Evolutionary conservation across 2,113 vertebrate species (phyloP).

Genomic region (Mastomys coucha): DNA sequence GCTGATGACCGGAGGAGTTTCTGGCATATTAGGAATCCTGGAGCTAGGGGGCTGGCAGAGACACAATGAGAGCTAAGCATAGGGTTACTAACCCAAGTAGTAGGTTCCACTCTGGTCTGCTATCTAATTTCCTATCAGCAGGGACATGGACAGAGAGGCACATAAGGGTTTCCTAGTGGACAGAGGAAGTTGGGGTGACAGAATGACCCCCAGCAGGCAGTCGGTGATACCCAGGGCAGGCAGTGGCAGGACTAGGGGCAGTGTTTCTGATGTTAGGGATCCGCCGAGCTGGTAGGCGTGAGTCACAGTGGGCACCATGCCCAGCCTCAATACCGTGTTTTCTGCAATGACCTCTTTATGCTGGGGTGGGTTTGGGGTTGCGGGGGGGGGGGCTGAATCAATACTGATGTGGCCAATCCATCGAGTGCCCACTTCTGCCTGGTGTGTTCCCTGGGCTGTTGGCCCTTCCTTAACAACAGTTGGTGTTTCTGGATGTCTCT

Average conservation of each 20-base stretch:
- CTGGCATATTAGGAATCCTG: neutral
- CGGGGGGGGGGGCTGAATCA: neutral
- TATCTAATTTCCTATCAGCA: neutral
- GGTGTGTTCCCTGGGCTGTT: neutral
- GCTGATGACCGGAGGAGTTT: neutral
- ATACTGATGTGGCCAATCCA: constrained; percentile 32
- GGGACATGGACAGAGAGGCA: neutral
- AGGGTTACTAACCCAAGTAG: neutral
- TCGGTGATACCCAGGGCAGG: constrained; percentile 49
- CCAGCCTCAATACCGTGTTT: constrained; percentile 53
- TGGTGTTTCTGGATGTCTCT: constrained; percentile 42
- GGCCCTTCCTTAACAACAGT: neutral
- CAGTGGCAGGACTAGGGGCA: neutral
- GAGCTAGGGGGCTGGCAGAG: neutral
- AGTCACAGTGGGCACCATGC: constrained; percentile 69
- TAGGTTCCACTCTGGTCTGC: too few relatives aligned
- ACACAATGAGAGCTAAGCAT: neutral
- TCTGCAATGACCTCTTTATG: constrained; percentile 75
- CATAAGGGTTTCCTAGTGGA: neutral
- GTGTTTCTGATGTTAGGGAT: constrained; percentile 18
- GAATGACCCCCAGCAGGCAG: neutral
- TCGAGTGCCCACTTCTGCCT: neutral
- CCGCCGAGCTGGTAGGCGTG: constrained; percentile 64
- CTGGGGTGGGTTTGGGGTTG: neutral
- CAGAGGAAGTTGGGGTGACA: constrained; percentile 37